These are phyloP conservation scores for Nomada fabriciana DNA, from an alignment of 2,888 invertebrate genomes.

Conservation along the genomic window DNA sequence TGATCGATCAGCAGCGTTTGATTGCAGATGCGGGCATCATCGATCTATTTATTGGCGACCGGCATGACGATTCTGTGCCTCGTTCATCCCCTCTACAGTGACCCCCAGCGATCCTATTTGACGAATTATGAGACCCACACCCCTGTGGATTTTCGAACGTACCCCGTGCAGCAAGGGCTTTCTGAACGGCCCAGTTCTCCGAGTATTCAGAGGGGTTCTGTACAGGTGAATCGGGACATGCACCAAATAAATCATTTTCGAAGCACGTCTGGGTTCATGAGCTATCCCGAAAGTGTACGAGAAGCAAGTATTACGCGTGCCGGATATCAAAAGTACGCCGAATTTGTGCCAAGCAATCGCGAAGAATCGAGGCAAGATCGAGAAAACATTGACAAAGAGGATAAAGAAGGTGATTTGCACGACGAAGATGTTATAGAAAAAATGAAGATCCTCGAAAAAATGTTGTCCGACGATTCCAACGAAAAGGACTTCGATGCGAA, in stretches of 20 bases:
- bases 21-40: constrained; percentile 69
- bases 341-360: not conserved
- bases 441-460: constrained; percentile 68
- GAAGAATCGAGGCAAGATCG: not conserved
- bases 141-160: not conserved
- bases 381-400: not conserved
- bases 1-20: constrained; percentile 12
- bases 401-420: not conserved
- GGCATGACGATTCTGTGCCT: constrained; percentile 54
- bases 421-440: constrained; percentile 63
- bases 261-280: not conserved
- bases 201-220: not conserved
- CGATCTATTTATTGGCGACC: constrained; percentile 31
- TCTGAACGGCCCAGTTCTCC: not conserved
- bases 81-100: constrained; percentile 45
- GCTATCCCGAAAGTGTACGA: not conserved
- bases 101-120: constrained; percentile 38
- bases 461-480: constrained; percentile 62
- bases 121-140: constrained; percentile 1
- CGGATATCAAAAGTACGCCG: not conserved
- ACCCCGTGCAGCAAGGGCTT: not conserved
- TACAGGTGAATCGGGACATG: not conserved
- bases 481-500: constrained; percentile 48
- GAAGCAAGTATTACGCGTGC: not conserved
- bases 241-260: not conserved